Conservation (phyloP, 2,888 invertebrate species). For the Pheosia gnoma region DNA sequence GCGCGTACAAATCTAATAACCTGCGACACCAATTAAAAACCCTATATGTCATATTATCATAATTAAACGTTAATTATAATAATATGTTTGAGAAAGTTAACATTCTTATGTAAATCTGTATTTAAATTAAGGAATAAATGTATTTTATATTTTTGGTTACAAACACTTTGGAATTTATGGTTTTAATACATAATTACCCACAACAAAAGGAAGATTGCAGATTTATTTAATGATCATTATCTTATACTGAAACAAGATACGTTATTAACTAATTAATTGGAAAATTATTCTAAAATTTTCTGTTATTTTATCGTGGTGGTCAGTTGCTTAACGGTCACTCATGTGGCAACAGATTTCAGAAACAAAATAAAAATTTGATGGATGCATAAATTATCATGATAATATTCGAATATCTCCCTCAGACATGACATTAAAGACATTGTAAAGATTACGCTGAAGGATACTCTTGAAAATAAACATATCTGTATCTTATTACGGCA, state of each 20-base stretch:
- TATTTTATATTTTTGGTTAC: conserved; percentile 12
- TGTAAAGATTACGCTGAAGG: too few relatives aligned
- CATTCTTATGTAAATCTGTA: conserved; percentile 38
- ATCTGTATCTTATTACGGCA: too few relatives aligned
- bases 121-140: conserved; percentile 19
- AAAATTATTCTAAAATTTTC: neutral
- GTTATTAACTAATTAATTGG: neutral
- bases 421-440: too few relatives aligned
- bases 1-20: conserved; percentile 13
- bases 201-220: conserved; percentile 25
- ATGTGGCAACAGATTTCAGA: too few relatives aligned
- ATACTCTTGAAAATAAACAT: too few relatives aligned
- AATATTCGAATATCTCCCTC: too few relatives aligned
- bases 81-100: conserved; percentile 35
- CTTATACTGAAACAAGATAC: conserved; percentile 4
- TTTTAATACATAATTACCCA: conserved; percentile 10
- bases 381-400: too few relatives aligned
- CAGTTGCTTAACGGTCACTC: neutral
- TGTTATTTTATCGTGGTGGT: neutral
- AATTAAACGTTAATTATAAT: conserved; percentile 27
- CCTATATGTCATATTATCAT: conserved; percentile 23
- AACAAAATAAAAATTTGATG: too few relatives aligned
- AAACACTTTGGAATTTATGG: conserved; percentile 18
- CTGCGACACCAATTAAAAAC: conserved; percentile 23
- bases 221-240: conserved; percentile 13